A percentile compares a stretch with the other conserved stretches of the same genome.
phyloP scores from a whole-genome alignment of 1,140 invertebrate species.

The Bilobella aurantiaca region DNA sequence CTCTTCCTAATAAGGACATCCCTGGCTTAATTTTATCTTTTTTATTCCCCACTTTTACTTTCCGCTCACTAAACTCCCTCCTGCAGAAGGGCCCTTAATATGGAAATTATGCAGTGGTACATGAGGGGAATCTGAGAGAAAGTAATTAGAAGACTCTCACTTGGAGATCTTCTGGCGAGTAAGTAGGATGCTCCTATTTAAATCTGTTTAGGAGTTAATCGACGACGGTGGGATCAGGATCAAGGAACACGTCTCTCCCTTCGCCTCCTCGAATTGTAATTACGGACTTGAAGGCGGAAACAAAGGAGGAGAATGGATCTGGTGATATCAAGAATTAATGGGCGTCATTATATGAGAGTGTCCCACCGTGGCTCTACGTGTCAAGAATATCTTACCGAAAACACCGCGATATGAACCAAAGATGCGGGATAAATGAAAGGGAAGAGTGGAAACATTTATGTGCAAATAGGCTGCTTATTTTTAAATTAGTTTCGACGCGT shows the following conservation, averaged over 20 bases:
- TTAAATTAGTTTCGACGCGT: no score
- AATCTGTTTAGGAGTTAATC: conserved; percentile 9
- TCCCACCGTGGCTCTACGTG: conserved; percentile 1
- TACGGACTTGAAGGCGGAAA: no score
- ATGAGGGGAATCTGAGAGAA: background rate
- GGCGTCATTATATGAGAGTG: background rate
- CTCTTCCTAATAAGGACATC: background rate
- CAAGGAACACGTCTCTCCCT: background rate
- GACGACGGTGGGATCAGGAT: background rate
- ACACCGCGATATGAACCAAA: background rate
- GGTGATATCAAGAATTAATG: conserved; percentile 4
- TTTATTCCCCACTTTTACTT: background rate
- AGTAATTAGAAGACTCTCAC: no score
- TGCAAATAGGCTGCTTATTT: background rate
- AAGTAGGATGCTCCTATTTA: background rate
- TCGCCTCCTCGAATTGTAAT: background rate
- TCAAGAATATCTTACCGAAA: background rate
- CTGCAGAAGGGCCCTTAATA: background rate
- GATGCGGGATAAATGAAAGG: background rate
- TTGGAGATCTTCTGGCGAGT: background rate
- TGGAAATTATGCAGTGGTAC: background rate
- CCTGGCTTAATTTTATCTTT: background rate
- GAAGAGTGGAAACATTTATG: background rate
- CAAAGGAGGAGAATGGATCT: background rate
- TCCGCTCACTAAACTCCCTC: background rate